A percentile compares a stretch with the other conserved stretches of the same genome.
phyloP scores from a whole-genome alignment of 1,140 invertebrate species.

The Agrilus planipennis region DNA sequence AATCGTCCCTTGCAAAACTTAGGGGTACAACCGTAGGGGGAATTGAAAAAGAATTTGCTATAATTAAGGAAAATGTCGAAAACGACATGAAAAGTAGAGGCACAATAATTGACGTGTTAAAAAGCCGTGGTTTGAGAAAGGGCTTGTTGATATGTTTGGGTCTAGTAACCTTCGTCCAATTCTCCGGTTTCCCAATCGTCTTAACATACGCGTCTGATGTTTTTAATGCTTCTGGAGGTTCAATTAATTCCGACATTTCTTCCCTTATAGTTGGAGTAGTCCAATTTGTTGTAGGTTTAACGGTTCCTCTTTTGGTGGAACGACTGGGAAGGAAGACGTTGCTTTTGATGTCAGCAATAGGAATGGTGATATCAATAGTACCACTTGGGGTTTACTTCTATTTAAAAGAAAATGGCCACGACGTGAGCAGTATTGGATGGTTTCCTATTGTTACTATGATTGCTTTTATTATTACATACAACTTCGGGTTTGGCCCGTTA shows the following conservation, averaged over 20 bases:
- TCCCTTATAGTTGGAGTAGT: slow-evolving; percentile 69
- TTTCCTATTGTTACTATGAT: slow-evolving; percentile 23
- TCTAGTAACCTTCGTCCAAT: slow-evolving; percentile 77
- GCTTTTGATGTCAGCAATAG: slow-evolving; percentile 52
- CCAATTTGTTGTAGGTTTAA: slow-evolving; percentile 54
- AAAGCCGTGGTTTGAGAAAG: slow-evolving; percentile 30
- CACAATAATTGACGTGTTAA: slow-evolving; percentile 4
- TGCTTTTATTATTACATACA: slow-evolving; percentile 23
- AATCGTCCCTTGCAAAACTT: slow-evolving; percentile 46
- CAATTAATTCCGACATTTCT: slow-evolving; percentile 40
- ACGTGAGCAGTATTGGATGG: slow-evolving; percentile 23
- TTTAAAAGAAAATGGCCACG: slow-evolving; percentile 13
- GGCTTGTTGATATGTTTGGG: slow-evolving; percentile 60
- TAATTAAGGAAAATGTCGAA: slow-evolving; percentile 34
- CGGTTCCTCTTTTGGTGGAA: slow-evolving; percentile 61
- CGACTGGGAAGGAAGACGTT: slow-evolving; percentile 57
- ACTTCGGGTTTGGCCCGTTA: slow-evolving; percentile 60
- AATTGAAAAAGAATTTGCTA: slow-evolving; percentile 44
- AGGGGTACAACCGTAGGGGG: slow-evolving; percentile 34
- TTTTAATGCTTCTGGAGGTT: slow-evolving; percentile 50
- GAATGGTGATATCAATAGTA: slow-evolving; percentile 36
- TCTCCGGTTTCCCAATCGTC: slow-evolving; percentile 52
- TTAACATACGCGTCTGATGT: slow-evolving; percentile 66
- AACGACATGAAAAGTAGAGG: not conserved
- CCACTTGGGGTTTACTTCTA: slow-evolving; percentile 26